These are phyloP conservation scores for Dreissena rostriformis DNA, from an alignment of 1,140 invertebrate species.

Conservation along the genomic window DNA sequence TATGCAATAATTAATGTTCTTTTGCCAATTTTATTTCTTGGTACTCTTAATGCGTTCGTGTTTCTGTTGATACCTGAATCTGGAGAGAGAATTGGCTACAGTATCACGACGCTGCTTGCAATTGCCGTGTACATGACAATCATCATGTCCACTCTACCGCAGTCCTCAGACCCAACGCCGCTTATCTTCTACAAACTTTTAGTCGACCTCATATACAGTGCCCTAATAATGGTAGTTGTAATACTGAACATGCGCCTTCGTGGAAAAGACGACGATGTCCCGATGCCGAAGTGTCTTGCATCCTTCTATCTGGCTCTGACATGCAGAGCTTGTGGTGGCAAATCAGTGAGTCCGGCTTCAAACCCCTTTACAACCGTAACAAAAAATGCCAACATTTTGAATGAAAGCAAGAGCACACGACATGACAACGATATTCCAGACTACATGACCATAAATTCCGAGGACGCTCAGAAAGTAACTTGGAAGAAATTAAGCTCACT, in stretches of 20 bases:
- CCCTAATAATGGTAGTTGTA: slow-evolving; percentile 17
- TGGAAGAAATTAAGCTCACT: too few relatives aligned
- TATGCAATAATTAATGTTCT: slow-evolving; percentile 84
- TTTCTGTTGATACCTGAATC: slow-evolving; percentile 85
- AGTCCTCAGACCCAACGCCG: slow-evolving; percentile 84
- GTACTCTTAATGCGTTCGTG: slow-evolving; percentile 83
- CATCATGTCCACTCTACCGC: slow-evolving; percentile 84
- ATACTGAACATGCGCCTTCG: slow-evolving; percentile 7
- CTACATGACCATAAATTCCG: too few relatives aligned
- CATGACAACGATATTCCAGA: too few relatives aligned
- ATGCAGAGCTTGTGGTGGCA: background rate
- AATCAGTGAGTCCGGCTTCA: background rate
- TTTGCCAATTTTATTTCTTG: slow-evolving; percentile 84
- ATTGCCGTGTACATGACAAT: slow-evolving; percentile 85
- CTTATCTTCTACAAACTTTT: slow-evolving; percentile 48
- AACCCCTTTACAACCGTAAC: background rate
- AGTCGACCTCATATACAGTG: slow-evolving; percentile 35
- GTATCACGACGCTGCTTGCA: slow-evolving; percentile 83
- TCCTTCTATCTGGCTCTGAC: background rate
- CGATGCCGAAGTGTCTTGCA: background rate
- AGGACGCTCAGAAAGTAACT: too few relatives aligned
- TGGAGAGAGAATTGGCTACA: slow-evolving; percentile 84
- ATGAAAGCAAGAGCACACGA: too few relatives aligned
- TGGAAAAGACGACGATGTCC: background rate
- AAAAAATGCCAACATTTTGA: background rate